Evolutionary conservation across 2,888 invertebrate species (phyloP).

Genomic region (Iselma pallidipennis): DNA sequence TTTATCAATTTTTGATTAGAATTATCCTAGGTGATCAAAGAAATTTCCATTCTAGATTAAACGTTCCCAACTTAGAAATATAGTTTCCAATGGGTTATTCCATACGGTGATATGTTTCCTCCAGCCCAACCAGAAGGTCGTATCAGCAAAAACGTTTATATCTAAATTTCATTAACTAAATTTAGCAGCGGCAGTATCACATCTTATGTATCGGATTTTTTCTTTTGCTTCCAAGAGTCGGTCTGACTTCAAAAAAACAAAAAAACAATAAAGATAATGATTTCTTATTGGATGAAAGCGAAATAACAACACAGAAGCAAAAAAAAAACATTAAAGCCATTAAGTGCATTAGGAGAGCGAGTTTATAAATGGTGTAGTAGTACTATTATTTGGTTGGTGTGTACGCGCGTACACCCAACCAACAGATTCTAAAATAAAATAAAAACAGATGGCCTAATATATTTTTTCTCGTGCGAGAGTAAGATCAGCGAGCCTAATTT

Average conservation of each 20-base stretch:
- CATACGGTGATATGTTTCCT: too few relatives aligned
- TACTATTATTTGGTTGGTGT: constrained; percentile 14
- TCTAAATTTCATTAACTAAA: too few relatives aligned
- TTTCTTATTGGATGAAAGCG: constrained; percentile 6
- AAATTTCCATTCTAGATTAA: too few relatives aligned
- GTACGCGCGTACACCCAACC: constrained; percentile 9
- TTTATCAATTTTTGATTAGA: too few relatives aligned
- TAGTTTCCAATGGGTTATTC: neutral
- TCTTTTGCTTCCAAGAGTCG: neutral
- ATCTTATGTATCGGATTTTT: neutral
- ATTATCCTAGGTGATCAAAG: too few relatives aligned
- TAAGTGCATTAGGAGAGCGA: constrained; percentile 32
- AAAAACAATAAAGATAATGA: constrained; percentile 31
- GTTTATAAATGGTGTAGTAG: constrained; percentile 33
- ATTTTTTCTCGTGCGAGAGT: constrained; percentile 44
- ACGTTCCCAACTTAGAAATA: neutral
- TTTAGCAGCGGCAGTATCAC: neutral
- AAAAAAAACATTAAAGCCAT: constrained; percentile 26
- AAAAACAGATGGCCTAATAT: constrained; percentile 51
- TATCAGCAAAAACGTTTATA: too few relatives aligned
- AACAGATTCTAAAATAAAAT: constrained; percentile 45
- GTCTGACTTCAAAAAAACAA: neutral
- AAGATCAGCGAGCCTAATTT: constrained; percentile 47
- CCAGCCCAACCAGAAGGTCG: too few relatives aligned
- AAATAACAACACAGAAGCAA: neutral